Base-by-base conservation (phyloP, 2,888 invertebrate species). In the Ethmia dodecea region DNA sequence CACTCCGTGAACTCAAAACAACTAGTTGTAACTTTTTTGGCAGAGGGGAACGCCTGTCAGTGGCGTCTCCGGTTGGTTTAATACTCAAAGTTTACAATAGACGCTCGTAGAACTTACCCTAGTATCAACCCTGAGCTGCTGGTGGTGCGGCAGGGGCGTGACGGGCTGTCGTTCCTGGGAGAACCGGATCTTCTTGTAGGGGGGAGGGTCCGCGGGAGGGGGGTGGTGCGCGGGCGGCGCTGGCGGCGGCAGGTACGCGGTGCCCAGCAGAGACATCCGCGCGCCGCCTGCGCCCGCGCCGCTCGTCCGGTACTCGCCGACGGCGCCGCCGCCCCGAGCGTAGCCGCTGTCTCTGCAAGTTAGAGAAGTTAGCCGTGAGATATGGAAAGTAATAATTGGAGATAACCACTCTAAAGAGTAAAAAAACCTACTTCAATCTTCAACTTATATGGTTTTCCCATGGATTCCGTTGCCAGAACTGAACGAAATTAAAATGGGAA, bases 171-270 rank as follows among this genome's bases (percentile, higher is more conserved):
- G 16, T 63, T 86, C 80, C 39, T 88, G 88, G 49, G 88, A 86
- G 67, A 91, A 87, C 42, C 91, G 83, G 68, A 91, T 89, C 87
- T 90, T 91, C 83, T 91, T 91, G 81, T 89, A 88, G 70, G 90
- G 89, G 54, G 89, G 90, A 47, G 88, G 89, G 55, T 88, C 87
- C 5, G 84, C 83, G 56, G 69, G 83, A 43, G 76, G 83, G 45
- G 74, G 81, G 53, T 79, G 67, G 62, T 79, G 79, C 56, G 80
- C 60, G 57, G 87, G 59, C 61, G 87, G 65, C 73, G 77, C 67
- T 60, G 88, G 68, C 58, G 86, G 72, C 51, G 87, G 62, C 58
- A 86, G 71, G 87, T 88, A 88, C 51, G 88, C 87, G 48, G 90
- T 90, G 52, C 71, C 72, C 65, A 93, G 88, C 67, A 93, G 86